Base-by-base conservation (phyloP, 2,797 vertebrate species). In the Cichlasoma orientale region DNA sequence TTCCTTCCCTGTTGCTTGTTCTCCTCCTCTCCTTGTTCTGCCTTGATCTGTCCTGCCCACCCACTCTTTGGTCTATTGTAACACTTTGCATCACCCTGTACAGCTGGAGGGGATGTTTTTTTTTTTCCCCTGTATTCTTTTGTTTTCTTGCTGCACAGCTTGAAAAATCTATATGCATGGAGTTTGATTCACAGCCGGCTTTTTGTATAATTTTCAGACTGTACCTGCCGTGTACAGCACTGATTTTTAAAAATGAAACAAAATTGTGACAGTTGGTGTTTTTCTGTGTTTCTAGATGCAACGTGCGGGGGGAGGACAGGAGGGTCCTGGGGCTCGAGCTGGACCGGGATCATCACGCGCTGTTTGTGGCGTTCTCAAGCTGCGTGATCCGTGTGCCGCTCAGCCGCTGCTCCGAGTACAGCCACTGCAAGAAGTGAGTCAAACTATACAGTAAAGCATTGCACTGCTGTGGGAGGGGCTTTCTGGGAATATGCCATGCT, bases 301-400 rank as follows among this genome's bases (percentile, higher is more conserved):
- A 93, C 25, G 91, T 95, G 59, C 95, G 78, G 18, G 95, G 92
- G 1, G 96, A 97, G 59, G 96, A 97, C 79, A 80, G 95, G 38
- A 94, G 93, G 79, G 95, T 98, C 38, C 90, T 97, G 79, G 97
- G 96, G 7, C 88, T 98, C 56, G 96, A 97, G 93, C 52, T 98
- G 93, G 97, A 98, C 86, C 93, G 94, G 9, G 96, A 97, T 21
- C 95, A 96, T 70, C 97, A 97, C 3, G 95, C 96, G 0, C 77
- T 98, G 71, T 98, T 97, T 4, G 97, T 98, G 86, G 97, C 97
- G 4, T 98, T 98, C 80, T 95, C 96, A 14, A 94, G 97, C 90
- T 98, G 97, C 0, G 94, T 98, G 53, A 92, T 97, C 82, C 95
- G 96, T 0, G 93, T 98, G 61, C 96, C 96, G 1, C 96, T 98